Conservation (phyloP, 1,140 invertebrate species). For the Onthophagus taurus region DNA sequence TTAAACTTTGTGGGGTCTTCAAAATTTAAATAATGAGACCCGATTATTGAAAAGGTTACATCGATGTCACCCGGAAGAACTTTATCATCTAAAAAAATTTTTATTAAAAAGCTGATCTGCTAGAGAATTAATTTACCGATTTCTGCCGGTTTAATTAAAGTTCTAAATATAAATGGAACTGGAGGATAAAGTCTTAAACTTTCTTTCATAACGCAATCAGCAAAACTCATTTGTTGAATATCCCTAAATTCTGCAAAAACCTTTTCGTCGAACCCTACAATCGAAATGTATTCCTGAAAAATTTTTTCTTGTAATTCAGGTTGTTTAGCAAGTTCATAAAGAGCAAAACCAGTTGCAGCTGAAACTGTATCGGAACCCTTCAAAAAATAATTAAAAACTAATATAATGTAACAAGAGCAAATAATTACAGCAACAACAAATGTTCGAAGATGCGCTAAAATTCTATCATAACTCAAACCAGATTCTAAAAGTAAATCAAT, state of each 20-base stretch:
- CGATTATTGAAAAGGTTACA: constrained; percentile 28
- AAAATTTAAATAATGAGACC: constrained; percentile 55
- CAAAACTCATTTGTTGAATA: constrained; percentile 51
- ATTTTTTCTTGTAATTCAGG: too few relatives aligned
- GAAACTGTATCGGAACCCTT: too few relatives aligned
- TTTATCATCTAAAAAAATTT: constrained; percentile 16
- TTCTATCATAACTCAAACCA: too few relatives aligned
- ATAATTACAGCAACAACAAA: too few relatives aligned
- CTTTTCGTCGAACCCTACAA: too few relatives aligned
- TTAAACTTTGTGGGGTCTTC: constrained; percentile 60
- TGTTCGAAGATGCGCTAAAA: too few relatives aligned
- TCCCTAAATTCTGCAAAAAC: constrained; percentile 40
- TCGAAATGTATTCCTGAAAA: too few relatives aligned
- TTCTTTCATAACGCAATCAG: constrained; percentile 55
- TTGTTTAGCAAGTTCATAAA: too few relatives aligned
- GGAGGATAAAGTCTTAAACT: constrained; percentile 51
- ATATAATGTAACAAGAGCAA: too few relatives aligned
- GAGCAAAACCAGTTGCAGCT: too few relatives aligned
- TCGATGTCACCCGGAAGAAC: constrained; percentile 18
- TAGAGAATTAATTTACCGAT: constrained; percentile 10
- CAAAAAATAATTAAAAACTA: too few relatives aligned
- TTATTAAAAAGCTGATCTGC: background rate
- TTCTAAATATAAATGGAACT: constrained; percentile 54
- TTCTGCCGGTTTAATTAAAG: constrained; percentile 39
- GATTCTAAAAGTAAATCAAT: too few relatives aligned